Percentiles rank a stretch among this genome's conserved stretches.
These are phyloP conservation scores for Sphenopsis melanotis DNA, from an alignment of 2,797 vertebrate species.

Conservation along the genomic window DNA sequence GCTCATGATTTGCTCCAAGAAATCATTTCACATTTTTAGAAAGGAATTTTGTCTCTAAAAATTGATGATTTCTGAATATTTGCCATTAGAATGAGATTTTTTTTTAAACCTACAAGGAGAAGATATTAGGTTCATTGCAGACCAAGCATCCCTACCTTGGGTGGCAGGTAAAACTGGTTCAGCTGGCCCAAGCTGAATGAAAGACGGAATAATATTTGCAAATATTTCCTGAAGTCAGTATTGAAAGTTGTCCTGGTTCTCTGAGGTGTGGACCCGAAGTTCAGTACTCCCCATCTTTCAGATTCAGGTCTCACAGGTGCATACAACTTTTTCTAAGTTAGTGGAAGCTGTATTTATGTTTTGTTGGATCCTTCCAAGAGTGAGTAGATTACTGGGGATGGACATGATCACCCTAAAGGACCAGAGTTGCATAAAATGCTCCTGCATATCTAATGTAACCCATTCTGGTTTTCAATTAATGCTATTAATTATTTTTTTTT, in stretches of 20 bases:
- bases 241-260: not conserved
- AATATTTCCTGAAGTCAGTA: not conserved
- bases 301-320: not conserved
- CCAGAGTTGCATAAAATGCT: not conserved
- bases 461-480: not conserved
- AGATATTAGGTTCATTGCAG: not conserved
- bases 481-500: not conserved
- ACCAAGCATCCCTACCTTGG: not conserved
- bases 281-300: not conserved
- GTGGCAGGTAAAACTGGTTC: not conserved
- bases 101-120: not conserved
- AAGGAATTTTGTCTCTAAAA: not conserved
- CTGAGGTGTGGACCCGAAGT: not conserved
- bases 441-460: not conserved
- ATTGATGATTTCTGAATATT: not conserved
- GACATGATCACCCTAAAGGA: accelerated
- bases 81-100: not conserved
- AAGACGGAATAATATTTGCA: not conserved
- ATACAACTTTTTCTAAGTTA: not conserved
- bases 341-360: not conserved
- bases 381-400: not conserved
- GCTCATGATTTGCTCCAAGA: not conserved
- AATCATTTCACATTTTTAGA: not conserved
- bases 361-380: not conserved
- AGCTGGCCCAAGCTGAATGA: not conserved